Conservation (phyloP, 2,888 invertebrate genomes). For the Drosophila quinaria region DNA sequence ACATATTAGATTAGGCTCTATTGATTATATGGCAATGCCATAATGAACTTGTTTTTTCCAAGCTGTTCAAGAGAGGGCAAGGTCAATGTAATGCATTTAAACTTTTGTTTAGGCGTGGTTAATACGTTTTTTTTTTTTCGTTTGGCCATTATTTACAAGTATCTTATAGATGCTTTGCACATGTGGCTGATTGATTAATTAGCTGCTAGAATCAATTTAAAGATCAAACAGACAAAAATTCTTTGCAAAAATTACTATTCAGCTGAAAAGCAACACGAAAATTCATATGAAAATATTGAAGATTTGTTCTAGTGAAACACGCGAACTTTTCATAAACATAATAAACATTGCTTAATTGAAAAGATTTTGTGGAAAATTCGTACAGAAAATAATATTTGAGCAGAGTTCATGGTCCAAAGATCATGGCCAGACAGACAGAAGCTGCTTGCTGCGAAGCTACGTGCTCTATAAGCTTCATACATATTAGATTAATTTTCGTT, state of each 20-base stretch:
- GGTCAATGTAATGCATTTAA: slow-evolving; percentile 56
- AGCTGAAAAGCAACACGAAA: slow-evolving; percentile 1
- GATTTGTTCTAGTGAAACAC: slow-evolving; percentile 12
- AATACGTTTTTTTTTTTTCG: neutral
- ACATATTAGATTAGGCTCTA: slow-evolving; percentile 61
- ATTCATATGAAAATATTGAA: slow-evolving; percentile 9
- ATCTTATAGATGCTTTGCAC: slow-evolving; percentile 43
- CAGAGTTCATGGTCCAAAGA: slow-evolving; percentile 2
- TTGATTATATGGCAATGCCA: slow-evolving; percentile 46
- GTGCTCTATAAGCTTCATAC: neutral
- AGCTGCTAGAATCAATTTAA: slow-evolving; percentile 32
- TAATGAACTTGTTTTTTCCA: slow-evolving; percentile 61
- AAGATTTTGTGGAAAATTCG: slow-evolving; percentile 1
- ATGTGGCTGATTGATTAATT: slow-evolving; percentile 53
- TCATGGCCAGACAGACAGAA: neutral
- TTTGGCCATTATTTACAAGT: slow-evolving; percentile 12
- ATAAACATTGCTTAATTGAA: slow-evolving; percentile 16
- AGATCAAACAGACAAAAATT: slow-evolving; percentile 26
- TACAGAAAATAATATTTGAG: neutral
- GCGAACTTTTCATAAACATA: slow-evolving; percentile 8
- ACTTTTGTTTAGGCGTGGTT: slow-evolving; percentile 5
- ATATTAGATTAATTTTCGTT: too few species aligned
- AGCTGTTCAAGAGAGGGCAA: slow-evolving; percentile 26
- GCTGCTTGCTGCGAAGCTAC: neutral
- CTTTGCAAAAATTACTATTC: slow-evolving; percentile 1